phyloP scores from a whole-genome alignment of 2,888 invertebrate genomes.

The Nemoura dubitans region DNA sequence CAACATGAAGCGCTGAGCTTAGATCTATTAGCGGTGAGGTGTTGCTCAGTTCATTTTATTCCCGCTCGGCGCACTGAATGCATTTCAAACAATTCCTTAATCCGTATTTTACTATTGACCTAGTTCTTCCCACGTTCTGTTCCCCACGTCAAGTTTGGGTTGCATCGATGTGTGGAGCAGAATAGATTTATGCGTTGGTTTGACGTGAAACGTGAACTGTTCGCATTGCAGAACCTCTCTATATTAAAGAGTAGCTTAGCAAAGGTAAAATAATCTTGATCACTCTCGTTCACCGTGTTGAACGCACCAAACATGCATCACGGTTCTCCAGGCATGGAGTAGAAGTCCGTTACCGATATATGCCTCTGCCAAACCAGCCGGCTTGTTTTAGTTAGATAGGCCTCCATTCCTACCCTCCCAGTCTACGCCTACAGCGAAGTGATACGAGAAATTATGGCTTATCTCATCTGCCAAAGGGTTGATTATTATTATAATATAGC shows the following conservation, averaged over 20 bases:
- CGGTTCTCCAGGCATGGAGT: background rate
- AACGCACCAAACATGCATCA: background rate
- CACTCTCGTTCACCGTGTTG: background rate
- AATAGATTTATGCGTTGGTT: background rate
- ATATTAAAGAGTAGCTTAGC: background rate
- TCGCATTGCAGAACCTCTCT: background rate
- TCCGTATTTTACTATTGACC: slow-evolving; percentile 12
- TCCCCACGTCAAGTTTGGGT: background rate
- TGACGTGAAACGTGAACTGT: background rate
- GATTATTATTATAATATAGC: slow-evolving; percentile 12
- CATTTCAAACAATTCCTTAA: background rate
- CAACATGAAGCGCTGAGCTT: background rate
- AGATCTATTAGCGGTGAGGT: background rate
- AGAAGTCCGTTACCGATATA: background rate
- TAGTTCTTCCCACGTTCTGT: background rate
- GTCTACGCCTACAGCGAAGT: background rate
- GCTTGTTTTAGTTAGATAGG: background rate
- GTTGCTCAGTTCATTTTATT: background rate
- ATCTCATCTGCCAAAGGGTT: slow-evolving; percentile 12
- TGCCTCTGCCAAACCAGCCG: background rate
- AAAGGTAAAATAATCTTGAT: background rate
- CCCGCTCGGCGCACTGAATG: background rate
- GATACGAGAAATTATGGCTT: slow-evolving; percentile 2
- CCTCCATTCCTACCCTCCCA: background rate
- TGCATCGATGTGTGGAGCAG: background rate